Conservation (phyloP, 2,888 invertebrate species). For the Chaitophorus viminalis region DNA sequence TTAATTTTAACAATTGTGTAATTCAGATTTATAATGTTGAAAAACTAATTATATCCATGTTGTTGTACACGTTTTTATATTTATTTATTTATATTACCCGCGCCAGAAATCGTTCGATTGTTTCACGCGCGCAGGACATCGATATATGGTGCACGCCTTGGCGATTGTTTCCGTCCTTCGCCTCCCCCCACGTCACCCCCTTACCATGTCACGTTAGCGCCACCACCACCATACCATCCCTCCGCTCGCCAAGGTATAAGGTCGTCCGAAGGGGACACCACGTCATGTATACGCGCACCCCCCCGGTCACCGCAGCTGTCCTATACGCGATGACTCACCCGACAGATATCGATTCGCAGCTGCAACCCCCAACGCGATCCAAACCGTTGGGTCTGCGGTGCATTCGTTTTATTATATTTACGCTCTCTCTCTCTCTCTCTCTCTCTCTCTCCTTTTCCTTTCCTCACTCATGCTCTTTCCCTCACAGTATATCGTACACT, state of each 20-base stretch:
- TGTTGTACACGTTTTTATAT: no score
- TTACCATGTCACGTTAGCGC: no score
- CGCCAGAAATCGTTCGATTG: background rate
- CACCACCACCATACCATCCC: no score
- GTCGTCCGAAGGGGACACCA: background rate
- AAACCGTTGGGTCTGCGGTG: background rate
- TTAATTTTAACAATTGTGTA: no score
- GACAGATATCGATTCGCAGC: background rate
- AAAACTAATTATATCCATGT: no score
- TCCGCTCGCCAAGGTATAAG: background rate
- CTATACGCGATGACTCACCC: constrained; percentile 10
- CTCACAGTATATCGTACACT: no score
- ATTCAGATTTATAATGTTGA: background rate
- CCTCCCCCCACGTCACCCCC: background rate
- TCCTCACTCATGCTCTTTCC: no score
- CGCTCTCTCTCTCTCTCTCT: no score
- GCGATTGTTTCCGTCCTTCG: background rate
- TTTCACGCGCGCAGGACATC: background rate
- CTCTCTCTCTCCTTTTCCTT: no score
- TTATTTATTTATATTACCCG: no score
- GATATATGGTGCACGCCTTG: background rate
- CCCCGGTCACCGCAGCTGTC: background rate
- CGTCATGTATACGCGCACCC: background rate
- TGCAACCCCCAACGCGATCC: background rate
- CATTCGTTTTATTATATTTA: background rate